Evolutionary conservation across 2,113 vertebrate species (phyloP), one percentile per base, ranked within the genome.

Genomic region (Plecturocebus donacophilus): DNA sequence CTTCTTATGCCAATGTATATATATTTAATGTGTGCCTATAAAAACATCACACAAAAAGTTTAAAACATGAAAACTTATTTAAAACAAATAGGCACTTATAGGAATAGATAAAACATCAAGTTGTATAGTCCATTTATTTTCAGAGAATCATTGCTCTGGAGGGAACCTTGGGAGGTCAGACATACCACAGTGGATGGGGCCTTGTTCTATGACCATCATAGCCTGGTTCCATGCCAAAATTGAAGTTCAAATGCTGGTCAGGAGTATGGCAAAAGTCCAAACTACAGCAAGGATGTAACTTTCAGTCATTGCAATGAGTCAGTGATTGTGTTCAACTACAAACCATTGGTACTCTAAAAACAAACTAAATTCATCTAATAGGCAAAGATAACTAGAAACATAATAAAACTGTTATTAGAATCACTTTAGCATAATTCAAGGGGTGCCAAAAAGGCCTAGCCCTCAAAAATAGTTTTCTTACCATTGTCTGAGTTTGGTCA

Each of bases 191-290:
- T 40, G 40, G 38, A 61, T 68, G 20, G n/a, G 5, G 0, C 19
- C 76, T 84, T 70, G 14, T 61, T 84, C n/a, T 81, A 6, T 73
- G n/a, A 89, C 52, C 42, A 30, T 16, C 0, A 2, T 27, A 71
- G 21, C 8, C 56, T 93, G 47, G 9, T 82, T 83, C 32, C 23
- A 10, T 49, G 89, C 47, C 95, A 97, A 89, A 87, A 89, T 0
- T 70, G 4, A 94, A 97, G 82, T 91, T 94, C 89, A 91, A 76
- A 45, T 35, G 35, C 35, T 30, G 52, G 82, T 93, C 75, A 75
- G 32, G 19, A 16, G n/a, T 76, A 86, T 68, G 58, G 82, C 86
- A 89, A 82, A 54, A 91, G 77, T n/a, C 61, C 58, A 91, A 79
- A n/a, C 16, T 56, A 30, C 32, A 70, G 9, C 38, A 8, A 90